phyloP scores from a whole-genome alignment of 2,888 invertebrate genomes.

The Machimus rusticus region DNA sequence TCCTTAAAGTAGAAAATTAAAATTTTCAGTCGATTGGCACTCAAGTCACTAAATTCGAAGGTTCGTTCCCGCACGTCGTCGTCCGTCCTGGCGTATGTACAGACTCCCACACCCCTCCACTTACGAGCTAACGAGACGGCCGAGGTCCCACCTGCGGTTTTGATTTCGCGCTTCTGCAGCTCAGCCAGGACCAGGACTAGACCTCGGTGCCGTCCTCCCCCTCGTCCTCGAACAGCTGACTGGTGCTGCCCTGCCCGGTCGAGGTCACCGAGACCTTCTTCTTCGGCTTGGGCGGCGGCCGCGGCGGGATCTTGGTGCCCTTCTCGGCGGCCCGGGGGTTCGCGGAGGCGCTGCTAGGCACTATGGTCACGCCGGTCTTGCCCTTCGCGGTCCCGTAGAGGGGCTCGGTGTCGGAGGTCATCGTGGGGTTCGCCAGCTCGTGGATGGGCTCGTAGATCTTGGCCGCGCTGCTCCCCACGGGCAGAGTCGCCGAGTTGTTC shows the following conservation, averaged over 20 bases:
- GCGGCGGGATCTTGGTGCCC: slow-evolving; percentile 76
- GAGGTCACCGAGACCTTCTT: slow-evolving; percentile 72
- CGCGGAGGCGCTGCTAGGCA: slow-evolving; percentile 52
- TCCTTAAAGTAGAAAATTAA: slow-evolving; percentile 36
- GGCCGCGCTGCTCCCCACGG: slow-evolving; percentile 49
- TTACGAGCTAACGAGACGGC: slow-evolving; percentile 31
- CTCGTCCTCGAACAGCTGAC: slow-evolving; percentile 85
- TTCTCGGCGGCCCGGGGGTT: slow-evolving; percentile 50
- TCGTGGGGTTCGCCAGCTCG: slow-evolving; percentile 55
- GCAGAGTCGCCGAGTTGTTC: slow-evolving; percentile 54
- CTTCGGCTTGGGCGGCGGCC: slow-evolving; percentile 85
- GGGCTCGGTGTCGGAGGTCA: slow-evolving; percentile 58
- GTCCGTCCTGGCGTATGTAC: slow-evolving; percentile 30
- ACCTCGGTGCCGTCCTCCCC: slow-evolving; percentile 90
- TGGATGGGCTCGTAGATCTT: slow-evolving; percentile 62
- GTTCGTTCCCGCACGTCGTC: slow-evolving; percentile 43
- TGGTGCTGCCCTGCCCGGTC: slow-evolving; percentile 65
- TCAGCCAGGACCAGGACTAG: slow-evolving; percentile 61
- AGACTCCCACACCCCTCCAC: not conserved
- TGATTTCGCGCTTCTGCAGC: not conserved
- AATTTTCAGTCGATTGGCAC: slow-evolving; percentile 62
- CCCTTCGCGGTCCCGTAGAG: slow-evolving; percentile 57
- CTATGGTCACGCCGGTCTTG: slow-evolving; percentile 56
- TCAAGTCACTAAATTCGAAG: slow-evolving; percentile 58
- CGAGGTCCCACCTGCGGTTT: not conserved